Evolutionary conservation across 2,113 vertebrate genomes (phyloP).

Genomic region (Protobothrops flavoviridis): DNA sequence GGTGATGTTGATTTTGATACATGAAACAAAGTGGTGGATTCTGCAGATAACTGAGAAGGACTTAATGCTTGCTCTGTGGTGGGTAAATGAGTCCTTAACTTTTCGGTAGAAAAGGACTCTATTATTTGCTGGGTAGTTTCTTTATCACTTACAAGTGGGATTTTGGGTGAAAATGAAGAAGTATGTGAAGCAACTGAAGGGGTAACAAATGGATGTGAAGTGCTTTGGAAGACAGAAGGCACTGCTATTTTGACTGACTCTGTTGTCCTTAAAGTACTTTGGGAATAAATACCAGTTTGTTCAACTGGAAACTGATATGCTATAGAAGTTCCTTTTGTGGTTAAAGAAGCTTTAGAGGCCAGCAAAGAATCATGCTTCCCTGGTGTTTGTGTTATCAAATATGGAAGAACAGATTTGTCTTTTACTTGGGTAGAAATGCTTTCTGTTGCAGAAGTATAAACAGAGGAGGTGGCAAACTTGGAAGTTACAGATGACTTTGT

Average conservation of each 20-base stretch:
- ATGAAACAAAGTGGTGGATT: neutral
- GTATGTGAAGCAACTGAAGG: conserved; percentile 2
- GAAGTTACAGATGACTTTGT: conserved; percentile 14
- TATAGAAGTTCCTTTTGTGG: conserved; percentile 47
- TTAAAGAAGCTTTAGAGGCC: conserved; percentile 44
- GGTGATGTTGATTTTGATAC: conserved; percentile 14
- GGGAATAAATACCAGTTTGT: conserved; percentile 26
- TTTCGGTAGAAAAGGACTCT: conserved; percentile 41
- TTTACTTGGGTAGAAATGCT: conserved; percentile 25
- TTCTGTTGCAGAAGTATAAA: conserved; percentile 47
- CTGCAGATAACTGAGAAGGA: conserved; percentile 22
- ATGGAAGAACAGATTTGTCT: conserved; percentile 29
- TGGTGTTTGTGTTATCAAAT: conserved; percentile 36
- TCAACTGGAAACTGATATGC: conserved; percentile 30
- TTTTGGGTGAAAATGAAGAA: conserved; percentile 33
- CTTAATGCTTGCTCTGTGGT: conserved; percentile 17
- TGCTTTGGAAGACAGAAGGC: neutral
- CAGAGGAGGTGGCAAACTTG: neutral
- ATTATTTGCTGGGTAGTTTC: conserved; percentile 5
- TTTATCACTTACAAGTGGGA: conserved; percentile 29
- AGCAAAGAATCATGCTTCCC: conserved; percentile 34
- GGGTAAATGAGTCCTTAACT: neutral
- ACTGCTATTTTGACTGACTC: conserved; percentile 8
- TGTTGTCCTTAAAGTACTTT: conserved; percentile 1
- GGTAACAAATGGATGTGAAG: conserved; percentile 11